Base-by-base conservation (phyloP, 2,888 invertebrate species). In the Drosophila differens region DNA sequence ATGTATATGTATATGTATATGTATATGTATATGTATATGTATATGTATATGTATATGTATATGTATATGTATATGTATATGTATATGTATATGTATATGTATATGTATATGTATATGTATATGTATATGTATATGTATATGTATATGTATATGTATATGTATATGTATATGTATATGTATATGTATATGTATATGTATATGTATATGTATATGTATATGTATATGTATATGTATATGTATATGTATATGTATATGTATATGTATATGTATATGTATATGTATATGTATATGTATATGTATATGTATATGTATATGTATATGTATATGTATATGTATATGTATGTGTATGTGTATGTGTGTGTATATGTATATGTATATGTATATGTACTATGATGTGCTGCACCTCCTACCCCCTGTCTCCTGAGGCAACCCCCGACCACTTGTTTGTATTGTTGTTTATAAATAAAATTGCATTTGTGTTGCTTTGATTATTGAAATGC, bases 401-500 rank as follows among this genome's bases (percentile, higher is more conserved):
- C 28, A 62, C 30, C 52, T 47, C 25, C 30, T 28, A 30, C 2
- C 16, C 53, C 53, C 33, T 28, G 35, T 22, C 30, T 12, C 6
- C 39, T 19, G 9, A 19, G 19, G 5, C 16, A 55, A 16, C 25
- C 28, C 37, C 14, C 74, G 64, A 67, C 57, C 71, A 57, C 44
- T 71, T 82, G 79, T 67, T 72, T 67, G 68, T 69, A 32, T 52
- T 70, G 39, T 62, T 64, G 39, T 54, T 47, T 63, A 83, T 74
- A 80, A 77, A 58, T 68, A 73, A 67, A 70, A 66, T 59, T 52
- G 69, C 58, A 79, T 69, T 69, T 35, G 57, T 44, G 67, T 62
- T n/a, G 63, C 51, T 62, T 65, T 74, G 68, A 64, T 81, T 74
- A 78, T 63, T 66, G 72, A 81, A 80, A 87, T 85, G 80, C 65